A percentile compares a stretch with the other conserved stretches of the same genome.
These are phyloP conservation scores for Vanessa cardui DNA, from an alignment of 2,888 invertebrate species.

Conservation along the genomic window DNA sequence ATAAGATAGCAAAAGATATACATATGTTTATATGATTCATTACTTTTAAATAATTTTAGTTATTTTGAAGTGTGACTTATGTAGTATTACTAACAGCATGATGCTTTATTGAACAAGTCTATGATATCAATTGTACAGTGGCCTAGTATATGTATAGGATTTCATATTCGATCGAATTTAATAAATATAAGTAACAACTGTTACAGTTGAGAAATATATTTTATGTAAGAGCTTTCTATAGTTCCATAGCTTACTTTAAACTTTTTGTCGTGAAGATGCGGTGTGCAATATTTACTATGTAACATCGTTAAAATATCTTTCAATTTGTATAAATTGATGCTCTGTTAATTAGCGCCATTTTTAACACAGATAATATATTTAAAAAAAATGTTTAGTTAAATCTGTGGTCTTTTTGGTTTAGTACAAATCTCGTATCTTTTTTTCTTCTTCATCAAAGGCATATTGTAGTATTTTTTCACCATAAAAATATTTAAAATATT, in stretches of 20 bases:
- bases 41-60: too few species aligned
- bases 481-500: neutral
- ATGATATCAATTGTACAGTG: conserved; percentile 13
- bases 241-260: neutral
- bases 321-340: neutral
- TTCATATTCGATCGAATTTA: conserved; percentile 34
- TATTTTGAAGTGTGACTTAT: too few species aligned
- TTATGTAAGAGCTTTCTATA: conserved; percentile 5
- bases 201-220: conserved; percentile 7
- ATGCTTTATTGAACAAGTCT: neutral
- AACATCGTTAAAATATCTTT: neutral
- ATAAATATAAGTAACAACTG: conserved; percentile 26
- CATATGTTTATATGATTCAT: too few species aligned
- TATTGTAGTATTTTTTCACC: neutral
- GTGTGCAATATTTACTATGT: conserved; percentile 7
- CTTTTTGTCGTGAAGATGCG: neutral
- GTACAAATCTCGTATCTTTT: neutral
- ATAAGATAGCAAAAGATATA: too few species aligned
- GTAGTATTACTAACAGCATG: too few species aligned
- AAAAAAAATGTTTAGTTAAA: neutral
- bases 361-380: neutral
- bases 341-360: neutral
- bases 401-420: neutral
- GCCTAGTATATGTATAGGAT: conserved; percentile 20
- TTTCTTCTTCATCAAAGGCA: neutral